Percentiles rank a stretch among this genome's conserved stretches.
These are phyloP conservation scores for Acestrorhynchus altus DNA, from an alignment of 2,797 vertebrate genomes.

Conservation along the genomic window DNA sequence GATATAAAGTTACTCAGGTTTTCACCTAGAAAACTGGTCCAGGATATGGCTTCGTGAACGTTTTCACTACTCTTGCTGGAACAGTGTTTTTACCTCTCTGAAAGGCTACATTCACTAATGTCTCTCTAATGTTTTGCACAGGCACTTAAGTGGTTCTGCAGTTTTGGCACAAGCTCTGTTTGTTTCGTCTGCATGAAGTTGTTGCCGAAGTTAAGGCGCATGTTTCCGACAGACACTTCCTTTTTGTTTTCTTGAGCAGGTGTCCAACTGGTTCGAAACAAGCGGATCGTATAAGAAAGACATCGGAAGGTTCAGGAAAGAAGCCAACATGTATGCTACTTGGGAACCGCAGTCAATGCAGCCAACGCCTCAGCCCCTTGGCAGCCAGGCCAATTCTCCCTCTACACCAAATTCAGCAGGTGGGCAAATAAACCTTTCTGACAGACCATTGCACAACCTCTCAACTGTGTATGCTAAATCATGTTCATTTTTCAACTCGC, in stretches of 20 bases:
- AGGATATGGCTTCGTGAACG: too few relatives aligned
- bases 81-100: conserved; percentile 11
- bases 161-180: not conserved
- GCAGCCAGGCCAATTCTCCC: conserved; percentile 99
- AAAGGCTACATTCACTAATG: not conserved
- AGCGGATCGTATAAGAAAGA: conserved; percentile 99
- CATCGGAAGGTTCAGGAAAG: conserved; percentile 99
- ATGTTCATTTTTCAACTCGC: conserved; percentile 7
- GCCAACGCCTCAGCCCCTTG: conserved; percentile 97
- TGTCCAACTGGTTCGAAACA: conserved; percentile 99
- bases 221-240: not conserved
- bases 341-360: conserved; percentile 97
- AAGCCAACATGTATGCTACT: conserved; percentile 99
- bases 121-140: not conserved
- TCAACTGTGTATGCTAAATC: not conserved
- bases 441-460: conserved; percentile 61
- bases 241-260: conserved; percentile 74
- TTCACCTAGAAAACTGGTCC: too few relatives aligned
- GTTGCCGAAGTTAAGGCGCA: too few relatives aligned
- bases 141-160: not conserved
- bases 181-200: not conserved
- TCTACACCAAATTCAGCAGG: conserved; percentile 99
- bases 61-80: not conserved
- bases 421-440: conserved; percentile 80
- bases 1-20: too few relatives aligned